Percentiles rank a stretch among this genome's conserved stretches.
Conservation (phyloP, 1,140 invertebrate genomes). For the Penaeus indicus region DNA sequence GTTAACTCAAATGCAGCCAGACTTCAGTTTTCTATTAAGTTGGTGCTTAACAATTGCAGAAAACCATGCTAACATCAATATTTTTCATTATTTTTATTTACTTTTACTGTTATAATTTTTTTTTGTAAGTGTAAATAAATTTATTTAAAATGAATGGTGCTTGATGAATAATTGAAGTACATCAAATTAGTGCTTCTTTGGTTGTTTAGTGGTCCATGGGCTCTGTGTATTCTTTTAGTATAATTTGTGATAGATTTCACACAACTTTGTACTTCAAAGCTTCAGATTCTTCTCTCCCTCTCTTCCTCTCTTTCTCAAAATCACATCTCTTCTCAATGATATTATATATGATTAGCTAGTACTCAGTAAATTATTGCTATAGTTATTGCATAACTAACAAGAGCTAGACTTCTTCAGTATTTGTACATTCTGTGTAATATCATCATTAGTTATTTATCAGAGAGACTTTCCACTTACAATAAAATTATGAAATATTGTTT, state of each 20-base stretch:
- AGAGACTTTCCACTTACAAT: too few relatives aligned
- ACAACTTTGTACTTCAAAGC: conserved; percentile 3
- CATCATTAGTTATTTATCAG: too few relatives aligned
- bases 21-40: conserved; percentile 29
- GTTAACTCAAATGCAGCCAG: conserved; percentile 33
- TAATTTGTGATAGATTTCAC: conserved; percentile 44
- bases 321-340: too few relatives aligned
- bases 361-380: too few relatives aligned
- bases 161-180: conserved; percentile 43
- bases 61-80: background rate
- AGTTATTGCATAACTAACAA: too few relatives aligned
- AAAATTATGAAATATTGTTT: background rate
- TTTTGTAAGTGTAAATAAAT: conserved; percentile 24
- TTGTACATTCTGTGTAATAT: too few relatives aligned
- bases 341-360: too few relatives aligned
- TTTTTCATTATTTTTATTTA: background rate
- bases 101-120: background rate
- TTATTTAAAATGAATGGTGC: conserved; percentile 44
- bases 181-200: conserved; percentile 27
- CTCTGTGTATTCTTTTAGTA: conserved; percentile 45
- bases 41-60: background rate
- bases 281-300: background rate
- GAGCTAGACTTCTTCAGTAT: too few relatives aligned
- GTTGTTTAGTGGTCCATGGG: conserved; percentile 46
- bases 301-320: too few relatives aligned